phyloP scores from a whole-genome alignment of 2,113 vertebrate species.

The Setophaga petechia region DNA sequence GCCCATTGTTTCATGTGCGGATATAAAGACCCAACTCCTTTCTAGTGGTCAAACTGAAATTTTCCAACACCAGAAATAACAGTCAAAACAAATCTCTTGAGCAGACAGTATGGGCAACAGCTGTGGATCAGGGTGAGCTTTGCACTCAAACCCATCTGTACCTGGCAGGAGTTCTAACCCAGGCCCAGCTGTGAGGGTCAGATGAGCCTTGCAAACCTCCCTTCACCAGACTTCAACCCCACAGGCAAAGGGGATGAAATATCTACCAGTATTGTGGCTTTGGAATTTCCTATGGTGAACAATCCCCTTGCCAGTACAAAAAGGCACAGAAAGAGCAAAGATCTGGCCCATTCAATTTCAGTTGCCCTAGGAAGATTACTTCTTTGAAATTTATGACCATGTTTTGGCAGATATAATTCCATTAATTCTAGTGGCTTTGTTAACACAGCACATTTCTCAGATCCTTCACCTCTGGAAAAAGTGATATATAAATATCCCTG shows the following conservation, averaged over 20 bases:
- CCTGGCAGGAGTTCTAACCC: background rate
- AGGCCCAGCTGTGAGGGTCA: background rate
- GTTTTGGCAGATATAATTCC: slow-evolving; percentile 11
- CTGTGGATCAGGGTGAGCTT: background rate
- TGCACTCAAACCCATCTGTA: background rate
- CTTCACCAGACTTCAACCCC: background rate
- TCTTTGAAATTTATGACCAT: background rate
- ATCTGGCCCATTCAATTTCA: background rate
- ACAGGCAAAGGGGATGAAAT: background rate
- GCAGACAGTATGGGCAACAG: background rate
- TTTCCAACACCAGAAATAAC: background rate
- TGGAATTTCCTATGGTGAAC: background rate
- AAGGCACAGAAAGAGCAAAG: background rate
- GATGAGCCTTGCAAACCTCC: background rate
- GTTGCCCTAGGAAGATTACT: background rate
- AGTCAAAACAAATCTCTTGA: background rate
- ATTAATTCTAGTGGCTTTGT: slow-evolving; percentile 3
- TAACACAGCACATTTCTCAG: background rate
- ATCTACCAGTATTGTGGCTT: background rate
- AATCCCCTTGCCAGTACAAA: background rate
- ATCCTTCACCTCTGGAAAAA: background rate
- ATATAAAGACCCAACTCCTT: background rate
- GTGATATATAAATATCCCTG: background rate
- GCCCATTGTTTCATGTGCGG: background rate
- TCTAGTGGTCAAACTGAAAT: background rate